Evolutionary conservation across 2,888 invertebrate genomes (phyloP), one percentile per base, ranked within the genome.

Genomic region (Willowsia nigromaculata): DNA sequence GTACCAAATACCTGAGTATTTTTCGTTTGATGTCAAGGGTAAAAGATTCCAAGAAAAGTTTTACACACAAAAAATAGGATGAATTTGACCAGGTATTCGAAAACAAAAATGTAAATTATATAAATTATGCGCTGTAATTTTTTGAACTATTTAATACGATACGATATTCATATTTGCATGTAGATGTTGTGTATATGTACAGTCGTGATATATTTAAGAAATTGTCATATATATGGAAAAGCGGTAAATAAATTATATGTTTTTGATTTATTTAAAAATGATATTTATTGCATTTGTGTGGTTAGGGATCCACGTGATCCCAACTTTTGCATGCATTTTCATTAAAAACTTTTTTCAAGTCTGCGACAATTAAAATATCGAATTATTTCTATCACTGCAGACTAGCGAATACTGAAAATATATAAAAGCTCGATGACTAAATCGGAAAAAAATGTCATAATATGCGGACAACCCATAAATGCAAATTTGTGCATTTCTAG

Each of bases 121-220:
- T 9, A 47, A 3, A 65, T 15, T 43, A 62, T 27, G 27, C 82
- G 82, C 40, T 65, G 47, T 65, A 82, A 40, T 59, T 81, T 74
- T 81, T 59, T 40, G 80, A 43, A 62, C 33, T 25, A 33, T 40
- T 81, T 81, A 65, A 82, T 82, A 65, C 56, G 59, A 40, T 59
- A n/a, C n/a, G n/a, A n/a, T n/a, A 59, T 53, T 78, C 18, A 40
- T 78, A 81, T 81, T 81, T 25, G 59, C 59, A 59, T 68, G 68
- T 83, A 50, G 27, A 33, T 18, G n/a, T 37, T 47, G 43, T 40
- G 25, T 68, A 33, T 59, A 74, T 85, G 74, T 85, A 74, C 27
- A 76, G 74, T 43, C 85, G 85, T 85, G 85, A 85, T 85, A 74
- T 83, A 74, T 71, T 76, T 76, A 76, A 47, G 50, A 76, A 71